Conservation (phyloP, 92 coral and sea anemone species). For the Montipora capitata region DNA sequence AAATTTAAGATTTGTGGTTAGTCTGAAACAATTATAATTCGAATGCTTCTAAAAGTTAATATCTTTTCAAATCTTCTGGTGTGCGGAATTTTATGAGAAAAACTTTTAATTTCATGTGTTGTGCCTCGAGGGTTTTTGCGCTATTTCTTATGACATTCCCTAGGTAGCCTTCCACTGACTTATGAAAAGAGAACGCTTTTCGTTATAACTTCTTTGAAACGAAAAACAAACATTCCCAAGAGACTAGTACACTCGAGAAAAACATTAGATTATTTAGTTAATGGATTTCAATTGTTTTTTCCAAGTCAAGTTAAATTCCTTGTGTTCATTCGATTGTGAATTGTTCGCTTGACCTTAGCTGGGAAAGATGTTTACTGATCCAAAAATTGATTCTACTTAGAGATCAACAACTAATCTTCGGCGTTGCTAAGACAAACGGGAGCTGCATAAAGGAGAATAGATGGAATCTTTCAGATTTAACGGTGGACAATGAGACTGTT, state of each 20-base stretch:
- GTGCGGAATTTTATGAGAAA: no score
- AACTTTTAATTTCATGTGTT: no score
- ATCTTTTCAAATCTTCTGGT: no score
- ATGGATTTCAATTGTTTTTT: background rate
- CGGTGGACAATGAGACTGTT: background rate
- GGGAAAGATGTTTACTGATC: constrained; percentile 9
- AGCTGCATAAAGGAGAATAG: background rate
- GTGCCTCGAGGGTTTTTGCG: no score
- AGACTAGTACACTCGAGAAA: background rate
- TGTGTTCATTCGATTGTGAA: background rate
- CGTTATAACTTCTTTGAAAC: no score
- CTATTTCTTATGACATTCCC: no score
- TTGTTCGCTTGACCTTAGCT: constrained; percentile 44
- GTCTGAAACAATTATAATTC: no score
- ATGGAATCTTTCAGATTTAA: background rate
- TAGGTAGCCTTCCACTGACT: no score
- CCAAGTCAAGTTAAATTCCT: background rate
- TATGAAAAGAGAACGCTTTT: background rate
- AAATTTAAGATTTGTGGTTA: no score
- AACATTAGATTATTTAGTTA: background rate
- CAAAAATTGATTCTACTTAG: background rate
- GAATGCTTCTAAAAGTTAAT: no score
- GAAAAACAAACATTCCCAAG: constrained; percentile 19
- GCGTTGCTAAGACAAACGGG: constrained; percentile 31
- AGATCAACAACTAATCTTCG: background rate